These are phyloP conservation scores for Bucorvus abyssinicus DNA, from an alignment of 2,797 vertebrate species.

Conservation along the genomic window DNA sequence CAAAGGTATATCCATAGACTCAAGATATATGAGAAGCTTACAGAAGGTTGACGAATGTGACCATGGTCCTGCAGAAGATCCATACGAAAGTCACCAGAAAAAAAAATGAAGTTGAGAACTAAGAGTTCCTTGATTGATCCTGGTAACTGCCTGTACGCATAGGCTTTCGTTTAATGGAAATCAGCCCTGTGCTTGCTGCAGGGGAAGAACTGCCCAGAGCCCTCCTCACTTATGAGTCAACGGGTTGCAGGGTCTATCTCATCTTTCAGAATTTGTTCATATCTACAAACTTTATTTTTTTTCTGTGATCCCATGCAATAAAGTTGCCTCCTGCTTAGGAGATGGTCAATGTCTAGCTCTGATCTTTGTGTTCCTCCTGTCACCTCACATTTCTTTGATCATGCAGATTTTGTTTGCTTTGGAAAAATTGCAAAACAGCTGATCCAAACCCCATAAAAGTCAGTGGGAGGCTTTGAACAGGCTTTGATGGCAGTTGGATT, in stretches of 20 bases:
- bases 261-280: neutral
- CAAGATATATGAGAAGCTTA: neutral
- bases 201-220: neutral
- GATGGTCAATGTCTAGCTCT: neutral
- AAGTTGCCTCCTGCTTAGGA: neutral
- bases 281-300: neutral
- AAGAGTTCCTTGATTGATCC: neutral
- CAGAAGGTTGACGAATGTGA: neutral
- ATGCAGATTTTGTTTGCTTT: neutral
- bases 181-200: too few relatives aligned
- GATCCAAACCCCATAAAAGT: neutral
- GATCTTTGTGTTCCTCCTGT: neutral
- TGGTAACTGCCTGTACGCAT: neutral
- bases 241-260: neutral
- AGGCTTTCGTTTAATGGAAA: neutral
- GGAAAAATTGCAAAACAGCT: neutral
- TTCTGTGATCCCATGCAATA: neutral
- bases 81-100: neutral
- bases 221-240: neutral
- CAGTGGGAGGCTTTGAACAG: neutral
- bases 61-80: neutral
- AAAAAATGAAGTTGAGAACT: neutral
- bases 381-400: neutral
- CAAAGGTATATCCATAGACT: neutral
- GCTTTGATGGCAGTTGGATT: conserved; percentile 28